Percentiles rank a stretch among this genome's conserved stretches.
Conservation (phyloP, 2,888 invertebrate genomes). For the Drosophila mulleri region DNA sequence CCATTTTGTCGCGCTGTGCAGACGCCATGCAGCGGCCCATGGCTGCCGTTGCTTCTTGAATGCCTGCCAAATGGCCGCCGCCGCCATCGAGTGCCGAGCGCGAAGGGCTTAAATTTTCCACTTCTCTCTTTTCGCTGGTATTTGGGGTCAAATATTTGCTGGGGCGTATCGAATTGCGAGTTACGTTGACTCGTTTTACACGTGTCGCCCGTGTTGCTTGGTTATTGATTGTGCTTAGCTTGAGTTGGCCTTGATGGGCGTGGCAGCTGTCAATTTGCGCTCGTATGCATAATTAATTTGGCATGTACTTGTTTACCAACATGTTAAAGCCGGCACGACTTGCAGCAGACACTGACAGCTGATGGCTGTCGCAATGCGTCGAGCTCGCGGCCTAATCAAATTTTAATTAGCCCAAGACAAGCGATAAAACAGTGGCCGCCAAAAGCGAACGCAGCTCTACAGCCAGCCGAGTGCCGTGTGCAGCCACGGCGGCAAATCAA, state of each 20-base stretch:
- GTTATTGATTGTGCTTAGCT: conserved; percentile 62
- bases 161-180: conserved; percentile 42
- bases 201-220: conserved; percentile 4
- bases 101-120: conserved; percentile 8
- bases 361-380: conserved; percentile 43
- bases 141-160: conserved; percentile 58
- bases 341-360: conserved; percentile 18
- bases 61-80: conserved; percentile 68
- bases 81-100: conserved; percentile 7
- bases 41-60: conserved; percentile 50
- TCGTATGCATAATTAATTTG: conserved; percentile 57
- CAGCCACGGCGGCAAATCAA: conserved; percentile 37
- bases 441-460: conserved; percentile 59
- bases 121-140: not conserved
- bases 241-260: conserved; percentile 21
- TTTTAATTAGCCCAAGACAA: conserved; percentile 77
- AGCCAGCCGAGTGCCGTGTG: not conserved
- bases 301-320: conserved; percentile 21
- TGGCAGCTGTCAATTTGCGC: conserved; percentile 63
- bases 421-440: conserved; percentile 60
- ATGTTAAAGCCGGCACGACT: not conserved
- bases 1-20: conserved; percentile 66
- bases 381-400: conserved; percentile 65
- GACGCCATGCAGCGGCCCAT: conserved; percentile 69
- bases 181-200: conserved; percentile 42